Evolutionary conservation across 1,140 invertebrate species (phyloP).

Genomic region (Zaprionus vittiger): DNA sequence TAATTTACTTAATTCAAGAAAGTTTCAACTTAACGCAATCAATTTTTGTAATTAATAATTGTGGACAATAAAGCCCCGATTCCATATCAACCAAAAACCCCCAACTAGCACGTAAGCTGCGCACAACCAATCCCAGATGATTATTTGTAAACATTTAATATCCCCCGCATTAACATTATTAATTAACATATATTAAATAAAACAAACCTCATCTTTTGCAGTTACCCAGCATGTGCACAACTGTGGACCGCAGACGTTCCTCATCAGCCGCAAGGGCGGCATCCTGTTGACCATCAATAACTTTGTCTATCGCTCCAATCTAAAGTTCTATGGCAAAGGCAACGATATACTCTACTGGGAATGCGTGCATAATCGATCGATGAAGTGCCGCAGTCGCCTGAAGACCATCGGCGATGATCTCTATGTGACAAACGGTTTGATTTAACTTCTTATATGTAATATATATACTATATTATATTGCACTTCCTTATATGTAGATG

Average conservation of each 20-base stretch:
- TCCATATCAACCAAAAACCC: slow-evolving; percentile 26
- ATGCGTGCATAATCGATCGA: slow-evolving; percentile 81
- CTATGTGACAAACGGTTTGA: slow-evolving; percentile 81
- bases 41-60: slow-evolving; percentile 50
- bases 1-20: slow-evolving; percentile 21
- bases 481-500: slow-evolving; percentile 51
- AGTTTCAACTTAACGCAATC: slow-evolving; percentile 27
- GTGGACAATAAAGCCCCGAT: slow-evolving; percentile 55
- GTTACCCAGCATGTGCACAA: slow-evolving; percentile 77
- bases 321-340: slow-evolving; percentile 75
- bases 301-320: slow-evolving; percentile 83
- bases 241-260: slow-evolving; percentile 77
- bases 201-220: slow-evolving; percentile 39
- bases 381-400: slow-evolving; percentile 80
- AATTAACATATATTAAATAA: not conserved
- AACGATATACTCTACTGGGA: slow-evolving; percentile 83
- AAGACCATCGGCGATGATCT: slow-evolving; percentile 83
- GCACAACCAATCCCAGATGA: not conserved
- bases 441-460: not conserved
- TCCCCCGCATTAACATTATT: not conserved
- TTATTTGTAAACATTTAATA: slow-evolving; percentile 4
- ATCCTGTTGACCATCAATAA: slow-evolving; percentile 78
- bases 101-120: slow-evolving; percentile 50
- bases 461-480: not conserved
- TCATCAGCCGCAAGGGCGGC: slow-evolving; percentile 83